phyloP scores from a whole-genome alignment of 2,113 vertebrate species.

The Atractosteus spatula region DNA sequence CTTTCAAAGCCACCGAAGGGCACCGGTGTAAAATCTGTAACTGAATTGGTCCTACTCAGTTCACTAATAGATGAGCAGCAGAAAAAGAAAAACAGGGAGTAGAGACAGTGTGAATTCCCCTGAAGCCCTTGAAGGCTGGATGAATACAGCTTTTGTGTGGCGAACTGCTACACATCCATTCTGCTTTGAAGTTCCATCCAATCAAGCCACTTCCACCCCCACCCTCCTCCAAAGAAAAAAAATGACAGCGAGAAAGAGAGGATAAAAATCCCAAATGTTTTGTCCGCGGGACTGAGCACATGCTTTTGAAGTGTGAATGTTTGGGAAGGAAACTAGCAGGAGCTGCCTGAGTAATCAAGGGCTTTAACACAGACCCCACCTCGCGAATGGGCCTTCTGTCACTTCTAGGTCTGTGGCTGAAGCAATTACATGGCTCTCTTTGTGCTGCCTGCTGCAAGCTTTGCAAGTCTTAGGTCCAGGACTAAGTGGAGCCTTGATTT shows the following conservation, averaged over 20 bases:
- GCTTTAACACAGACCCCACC: conserved; percentile 12
- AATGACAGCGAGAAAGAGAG: background rate
- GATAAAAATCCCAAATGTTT: background rate
- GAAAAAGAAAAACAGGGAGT: too few species aligned
- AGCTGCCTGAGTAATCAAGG: conserved; percentile 11
- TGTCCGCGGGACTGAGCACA: background rate
- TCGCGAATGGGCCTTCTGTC: conserved; percentile 24
- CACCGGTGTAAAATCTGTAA: too few species aligned
- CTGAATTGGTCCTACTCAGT: too few species aligned
- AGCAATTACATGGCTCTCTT: conserved; percentile 19
- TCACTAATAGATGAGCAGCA: too few species aligned
- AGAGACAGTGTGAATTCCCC: too few species aligned
- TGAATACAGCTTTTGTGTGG: too few species aligned
- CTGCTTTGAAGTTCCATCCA: too few species aligned
- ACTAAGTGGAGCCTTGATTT: conserved; percentile 12
- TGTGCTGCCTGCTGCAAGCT: background rate
- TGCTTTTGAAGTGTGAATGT: conserved; percentile 15
- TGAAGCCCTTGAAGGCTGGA: too few species aligned
- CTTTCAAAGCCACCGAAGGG: too few species aligned
- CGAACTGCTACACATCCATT: too few species aligned
- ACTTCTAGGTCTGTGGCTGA: conserved; percentile 18
- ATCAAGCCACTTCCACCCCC: background rate
- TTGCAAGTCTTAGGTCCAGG: background rate
- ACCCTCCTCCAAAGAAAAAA: background rate
- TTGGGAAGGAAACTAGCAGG: conserved; percentile 1